Evolutionary conservation across 2,797 vertebrate species (phyloP), one percentile per base, ranked within the genome.

Genomic region (Ptychobarbus kaznakovi): DNA sequence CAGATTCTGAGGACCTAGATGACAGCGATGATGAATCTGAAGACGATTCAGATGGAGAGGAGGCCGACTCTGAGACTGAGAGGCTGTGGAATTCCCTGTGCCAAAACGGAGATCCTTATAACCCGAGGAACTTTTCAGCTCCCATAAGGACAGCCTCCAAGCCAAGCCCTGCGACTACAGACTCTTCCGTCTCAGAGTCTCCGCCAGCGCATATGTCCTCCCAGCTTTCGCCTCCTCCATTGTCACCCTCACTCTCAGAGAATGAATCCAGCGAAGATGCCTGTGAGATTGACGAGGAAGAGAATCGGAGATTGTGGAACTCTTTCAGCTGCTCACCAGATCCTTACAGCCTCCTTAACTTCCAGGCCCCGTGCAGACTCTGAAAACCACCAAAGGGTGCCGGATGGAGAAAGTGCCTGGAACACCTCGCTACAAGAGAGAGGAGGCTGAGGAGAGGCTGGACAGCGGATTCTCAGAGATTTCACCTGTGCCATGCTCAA

Each of bases 261-360:
- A 90, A 42, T 10, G 93, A 93, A 44, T 32, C 56, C 1, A 94
- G 93, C 86, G 95, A 95, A 0, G 95, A 96, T 0, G 90, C 88
- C 68, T 93, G 95, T 0, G 97, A 97, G 35, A 92, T 82, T 70
- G 97, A 98, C 0, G 97, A 97, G 66, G 94, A 92, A 0, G 97
- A 98, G 63, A 97, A 87, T 86, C 88, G 95, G 63, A 95, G 86
- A n/a, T 94, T 98, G 46, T 97, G 96, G 96, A 96, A 95, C 90
- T 96, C 96, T 0, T 98, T 99, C 90, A 95, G 93, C 91, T 92
- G 92, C 86, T 94, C 94, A 6, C 93, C 94, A 0, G 98, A 99
- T 89, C 97, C 97, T 0, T 99, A 98, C 84, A 97, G 96, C 87
- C 97, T 94, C 61, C 88, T 97, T 0, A 97, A 97, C 87, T 99